A percentile compares a stretch with the other conserved stretches of the same genome.
These are phyloP conservation scores for Metellina segmentata DNA, from an alignment of 2,888 invertebrate species.

Conservation along the genomic window DNA sequence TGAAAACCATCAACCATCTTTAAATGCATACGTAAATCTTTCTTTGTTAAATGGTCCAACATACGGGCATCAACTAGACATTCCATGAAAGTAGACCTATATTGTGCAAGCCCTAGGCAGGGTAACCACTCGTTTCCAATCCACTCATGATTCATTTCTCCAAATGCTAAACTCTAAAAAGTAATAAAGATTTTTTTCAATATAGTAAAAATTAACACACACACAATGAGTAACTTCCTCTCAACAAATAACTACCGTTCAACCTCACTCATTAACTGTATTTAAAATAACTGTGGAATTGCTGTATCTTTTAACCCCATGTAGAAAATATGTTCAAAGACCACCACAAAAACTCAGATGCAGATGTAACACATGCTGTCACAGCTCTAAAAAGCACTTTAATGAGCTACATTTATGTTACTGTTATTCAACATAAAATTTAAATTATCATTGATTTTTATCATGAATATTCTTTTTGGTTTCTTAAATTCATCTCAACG, in stretches of 20 bases:
- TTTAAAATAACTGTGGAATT: too few relatives aligned
- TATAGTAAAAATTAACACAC: background rate
- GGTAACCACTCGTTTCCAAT: constrained; percentile 99
- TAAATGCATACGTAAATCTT: constrained; percentile 97
- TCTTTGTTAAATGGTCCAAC: constrained; percentile 98
- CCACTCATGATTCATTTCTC: constrained; percentile 99
- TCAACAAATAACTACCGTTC: background rate
- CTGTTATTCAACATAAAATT: too few relatives aligned
- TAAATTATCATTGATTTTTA: too few relatives aligned
- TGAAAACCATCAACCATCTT: constrained; percentile 99
- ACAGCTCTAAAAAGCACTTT: too few relatives aligned
- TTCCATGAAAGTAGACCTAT: constrained; percentile 99
- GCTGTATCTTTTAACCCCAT: too few relatives aligned
- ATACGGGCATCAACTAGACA: constrained; percentile 99
- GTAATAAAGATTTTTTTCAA: background rate
- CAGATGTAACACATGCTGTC: too few relatives aligned
- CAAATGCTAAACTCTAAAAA: constrained; percentile 88
- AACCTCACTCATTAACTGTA: too few relatives aligned
- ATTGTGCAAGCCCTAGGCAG: constrained; percentile 97
- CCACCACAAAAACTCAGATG: too few relatives aligned
- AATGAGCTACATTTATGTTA: too few relatives aligned
- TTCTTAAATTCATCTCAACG: too few relatives aligned
- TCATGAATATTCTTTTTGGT: too few relatives aligned
- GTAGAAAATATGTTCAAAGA: too few relatives aligned
- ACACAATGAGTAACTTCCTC: background rate